phyloP scores from a whole-genome alignment of 2,113 vertebrate species.

The Theristicus caerulescens region DNA sequence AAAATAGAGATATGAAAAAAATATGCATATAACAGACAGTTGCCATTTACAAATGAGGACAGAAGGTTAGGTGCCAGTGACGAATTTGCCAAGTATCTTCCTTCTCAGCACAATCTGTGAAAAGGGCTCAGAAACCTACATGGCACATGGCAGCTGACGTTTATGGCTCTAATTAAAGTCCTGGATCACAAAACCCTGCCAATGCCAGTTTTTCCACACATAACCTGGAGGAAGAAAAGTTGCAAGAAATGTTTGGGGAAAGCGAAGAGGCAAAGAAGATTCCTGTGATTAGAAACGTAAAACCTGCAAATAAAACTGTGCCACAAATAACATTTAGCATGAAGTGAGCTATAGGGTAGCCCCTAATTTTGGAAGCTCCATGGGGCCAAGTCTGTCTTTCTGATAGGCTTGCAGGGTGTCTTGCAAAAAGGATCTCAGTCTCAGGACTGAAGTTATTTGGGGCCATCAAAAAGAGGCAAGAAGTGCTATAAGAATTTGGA shows the following conservation, averaged over 20 bases:
- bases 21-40: not conserved
- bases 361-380: not conserved
- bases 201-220: not conserved
- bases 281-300: not conserved
- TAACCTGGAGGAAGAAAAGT: not conserved
- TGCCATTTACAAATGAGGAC: not conserved
- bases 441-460: not conserved
- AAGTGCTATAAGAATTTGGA: not conserved
- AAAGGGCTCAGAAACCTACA: not conserved
- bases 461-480: not conserved
- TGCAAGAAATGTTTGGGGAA: not conserved
- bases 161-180: not conserved
- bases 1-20: not conserved
- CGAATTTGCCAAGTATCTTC: not conserved
- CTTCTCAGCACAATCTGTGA: not conserved
- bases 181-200: not conserved
- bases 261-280: not conserved
- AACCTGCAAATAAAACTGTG: not conserved
- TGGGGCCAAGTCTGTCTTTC: not conserved
- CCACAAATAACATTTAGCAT: not conserved
- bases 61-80: not conserved
- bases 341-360: not conserved
- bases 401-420: not conserved
- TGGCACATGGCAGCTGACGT: not conserved
- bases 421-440: not conserved